A percentile compares a stretch with the other conserved stretches of the same genome.
These are phyloP conservation scores for Neodiprion fabricii DNA, from an alignment of 1,140 invertebrate species.

Conservation along the genomic window DNA sequence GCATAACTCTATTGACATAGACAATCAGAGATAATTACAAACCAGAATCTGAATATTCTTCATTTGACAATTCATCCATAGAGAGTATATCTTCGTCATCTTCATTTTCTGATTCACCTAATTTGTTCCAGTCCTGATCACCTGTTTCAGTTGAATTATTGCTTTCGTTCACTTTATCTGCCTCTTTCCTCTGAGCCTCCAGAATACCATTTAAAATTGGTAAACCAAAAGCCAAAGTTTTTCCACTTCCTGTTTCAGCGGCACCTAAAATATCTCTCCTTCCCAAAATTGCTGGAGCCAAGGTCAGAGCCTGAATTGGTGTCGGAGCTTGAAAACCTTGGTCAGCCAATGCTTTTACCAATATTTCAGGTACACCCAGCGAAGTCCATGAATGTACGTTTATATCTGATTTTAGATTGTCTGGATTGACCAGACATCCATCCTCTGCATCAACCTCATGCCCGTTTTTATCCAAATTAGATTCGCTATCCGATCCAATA, in stretches of 20 bases:
- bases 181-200: slow-evolving; percentile 66
- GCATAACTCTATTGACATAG: too few relatives aligned
- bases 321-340: slow-evolving; percentile 84
- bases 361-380: slow-evolving; percentile 71
- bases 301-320: slow-evolving; percentile 76
- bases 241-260: slow-evolving; percentile 97
- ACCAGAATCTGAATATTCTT: slow-evolving; percentile 45
- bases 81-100: slow-evolving; percentile 44
- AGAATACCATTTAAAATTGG: slow-evolving; percentile 89
- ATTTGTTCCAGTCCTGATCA: slow-evolving; percentile 53
- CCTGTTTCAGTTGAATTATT: slow-evolving; percentile 35
- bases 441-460: neutral
- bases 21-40: neutral
- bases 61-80: slow-evolving; percentile 43
- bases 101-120: slow-evolving; percentile 47
- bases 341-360: slow-evolving; percentile 78
- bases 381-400: slow-evolving; percentile 75
- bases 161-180: slow-evolving; percentile 30
- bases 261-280: slow-evolving; percentile 90
- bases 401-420: slow-evolving; percentile 27
- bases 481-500: neutral
- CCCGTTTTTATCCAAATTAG: neutral
- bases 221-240: slow-evolving; percentile 96
- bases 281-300: slow-evolving; percentile 88
- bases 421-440: neutral